Evolutionary conservation across 2,888 invertebrate genomes (phyloP), one percentile per base, ranked within the genome.

Genomic region (Noctua fimbriata): DNA sequence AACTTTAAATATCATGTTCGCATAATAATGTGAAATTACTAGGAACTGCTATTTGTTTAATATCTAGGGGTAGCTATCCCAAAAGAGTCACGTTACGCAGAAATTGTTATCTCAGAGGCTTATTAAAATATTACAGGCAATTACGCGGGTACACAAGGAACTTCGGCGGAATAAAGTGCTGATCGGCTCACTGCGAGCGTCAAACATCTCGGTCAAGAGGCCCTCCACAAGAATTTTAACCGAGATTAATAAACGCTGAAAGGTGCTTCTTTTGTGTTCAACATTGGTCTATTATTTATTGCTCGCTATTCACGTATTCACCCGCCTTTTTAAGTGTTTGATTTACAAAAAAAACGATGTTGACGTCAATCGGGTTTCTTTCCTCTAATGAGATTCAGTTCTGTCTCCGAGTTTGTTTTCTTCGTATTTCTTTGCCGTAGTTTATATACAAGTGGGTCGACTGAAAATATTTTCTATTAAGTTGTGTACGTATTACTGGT

Each of bases 111-210:
- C 73, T 87, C n/a, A 41, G 49, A 44, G 28, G 67, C 76, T 79
- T 88, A 87, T 87, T 85, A 85, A 86, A 88, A 86, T 85, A 86
- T 88, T 85, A 86, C 69, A 85, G 73, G 69, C 82, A 86, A 86
- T 84, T 86, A 86, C 75, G 74, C 60, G 71, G 78, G 85, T 73
- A 79, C 65, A 76, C 69, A 78, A 72, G 72, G 70, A 84, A 79
- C 49, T 74, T 71, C 67, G 55, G 60, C 24, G 55, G 66, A 55
- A 75, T 87, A 84, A 84, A 84, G 72, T 79, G 80, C 76, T 83
- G 87, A 83, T 85, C 74, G 79, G 79, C 72, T 83, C 80, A 80
- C 85, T 60, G 81, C 52, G 79, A 75, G 73, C 84, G 69, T 75
- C 79, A 75, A 77, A 87, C 86, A 85, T 79, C 65, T 80, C 80